These are phyloP conservation scores for Strix occidentalis DNA, from an alignment of 2,797 vertebrate genomes.

Conservation along the genomic window DNA sequence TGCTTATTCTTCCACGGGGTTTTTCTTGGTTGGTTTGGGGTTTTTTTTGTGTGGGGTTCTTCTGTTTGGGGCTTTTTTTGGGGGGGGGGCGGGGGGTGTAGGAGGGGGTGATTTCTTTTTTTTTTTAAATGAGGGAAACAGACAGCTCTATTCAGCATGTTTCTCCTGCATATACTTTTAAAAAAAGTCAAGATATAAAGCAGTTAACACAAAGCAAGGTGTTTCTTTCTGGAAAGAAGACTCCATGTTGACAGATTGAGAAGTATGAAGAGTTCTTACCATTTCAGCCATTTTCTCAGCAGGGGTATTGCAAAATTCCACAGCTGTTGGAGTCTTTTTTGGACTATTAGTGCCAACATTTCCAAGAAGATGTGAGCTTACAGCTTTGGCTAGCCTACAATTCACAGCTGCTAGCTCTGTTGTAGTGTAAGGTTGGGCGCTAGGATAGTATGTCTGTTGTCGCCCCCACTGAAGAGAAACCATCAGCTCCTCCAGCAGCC, in stretches of 20 bases:
- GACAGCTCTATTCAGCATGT: background rate
- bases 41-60: background rate
- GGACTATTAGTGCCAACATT: constrained; percentile 70
- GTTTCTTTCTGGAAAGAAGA: background rate
- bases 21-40: background rate
- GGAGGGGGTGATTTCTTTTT: too few relatives aligned
- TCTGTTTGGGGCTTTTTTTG: too few relatives aligned
- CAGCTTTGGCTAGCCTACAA: constrained; percentile 86
- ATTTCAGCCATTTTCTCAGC: constrained; percentile 98
- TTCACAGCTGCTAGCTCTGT: constrained; percentile 88
- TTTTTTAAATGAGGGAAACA: background rate
- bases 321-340: constrained; percentile 67
- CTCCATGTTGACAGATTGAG: background rate
- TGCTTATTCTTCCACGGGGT: background rate
- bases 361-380: constrained; percentile 91
- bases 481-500: constrained; percentile 91
- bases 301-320: constrained; percentile 88
- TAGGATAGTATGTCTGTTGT: constrained; percentile 91
- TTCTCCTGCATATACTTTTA: background rate
- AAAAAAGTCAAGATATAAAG: background rate
- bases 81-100: too few relatives aligned
- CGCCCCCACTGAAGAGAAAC: constrained; percentile 96
- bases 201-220: background rate
- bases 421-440: constrained; percentile 85
- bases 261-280: constrained; percentile 70